Conservation (phyloP, 30 jellyfish, hydroid and myxozoan species). For the Mastigias papua region DNA sequence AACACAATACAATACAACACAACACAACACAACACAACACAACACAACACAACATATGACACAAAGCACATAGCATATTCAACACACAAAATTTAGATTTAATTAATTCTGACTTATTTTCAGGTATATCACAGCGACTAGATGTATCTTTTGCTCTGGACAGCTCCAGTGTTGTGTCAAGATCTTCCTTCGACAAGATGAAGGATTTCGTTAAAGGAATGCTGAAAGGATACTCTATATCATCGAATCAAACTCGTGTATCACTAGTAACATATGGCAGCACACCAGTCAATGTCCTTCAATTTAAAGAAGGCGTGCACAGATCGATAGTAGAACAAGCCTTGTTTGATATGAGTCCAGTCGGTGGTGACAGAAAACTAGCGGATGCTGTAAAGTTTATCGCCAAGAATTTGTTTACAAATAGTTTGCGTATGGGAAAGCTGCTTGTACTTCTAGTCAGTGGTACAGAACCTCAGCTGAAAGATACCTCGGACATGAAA, state of each 20-base stretch:
- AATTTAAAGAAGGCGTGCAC: constrained; percentile 34
- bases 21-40: too few relatives aligned
- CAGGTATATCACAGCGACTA: constrained; percentile 57
- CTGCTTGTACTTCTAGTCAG: constrained; percentile 47
- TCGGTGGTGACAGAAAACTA: constrained; percentile 67
- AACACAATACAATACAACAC: too few relatives aligned
- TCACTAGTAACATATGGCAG: constrained; percentile 70
- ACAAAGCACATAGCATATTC: too few relatives aligned
- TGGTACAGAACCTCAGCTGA: constrained; percentile 21
- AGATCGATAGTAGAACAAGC: constrained; percentile 35
- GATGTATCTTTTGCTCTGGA: constrained; percentile 90
- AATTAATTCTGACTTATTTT: too few relatives aligned
- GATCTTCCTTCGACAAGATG: constrained; percentile 34
- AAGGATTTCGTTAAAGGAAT: constrained; percentile 65
- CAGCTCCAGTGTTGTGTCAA: constrained; percentile 60
- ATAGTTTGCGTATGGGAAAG: constrained; percentile 18
- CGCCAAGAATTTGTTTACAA: constrained; percentile 37
- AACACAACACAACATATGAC: too few relatives aligned
- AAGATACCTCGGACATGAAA: constrained; percentile 3
- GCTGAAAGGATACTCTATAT: constrained; percentile 39
- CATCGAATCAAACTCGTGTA: constrained; percentile 52
- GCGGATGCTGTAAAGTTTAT: constrained; percentile 24
- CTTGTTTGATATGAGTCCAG: neutral
- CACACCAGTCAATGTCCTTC: neutral
- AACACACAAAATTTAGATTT: too few relatives aligned